Evolutionary conservation across 2,797 vertebrate genomes (phyloP), one percentile per base, ranked within the genome.

Genomic region (Hoplostethus atlanticus): DNA sequence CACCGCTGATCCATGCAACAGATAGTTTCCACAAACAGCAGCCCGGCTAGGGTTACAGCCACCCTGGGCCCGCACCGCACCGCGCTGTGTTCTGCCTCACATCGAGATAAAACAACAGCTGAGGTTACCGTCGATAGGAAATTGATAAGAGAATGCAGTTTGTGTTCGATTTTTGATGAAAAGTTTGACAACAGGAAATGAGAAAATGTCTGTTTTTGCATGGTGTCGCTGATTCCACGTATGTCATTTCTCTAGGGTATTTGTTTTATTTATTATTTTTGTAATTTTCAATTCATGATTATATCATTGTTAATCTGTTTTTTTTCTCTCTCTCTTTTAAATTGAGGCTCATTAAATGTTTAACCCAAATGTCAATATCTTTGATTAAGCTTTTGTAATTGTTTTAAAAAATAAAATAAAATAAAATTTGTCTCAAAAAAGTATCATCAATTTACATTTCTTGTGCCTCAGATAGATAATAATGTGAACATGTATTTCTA

Each of bases 1-100:
- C 84, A 56, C 76, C 58, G 65, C 77, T 79, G 87, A 90, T 91
- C 91, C 77, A 83, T 85, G 88, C 87, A 90, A 87, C 83, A 89
- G 91, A 93, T 92, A 87, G 86, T 89, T 92, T 93, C 86, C 85
- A 91, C 84, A 86, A 91, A 86, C 89, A 89, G 86, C 78, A 59
- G 42, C 64, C 63, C 46, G 51, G 80, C 84, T 92, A 87, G 84
- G 77, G 91, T 92, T 92, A 85, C 90, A 83, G 80, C 58, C 81
- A 62, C 73, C 74, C 44, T 11, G 48, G 72, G 47, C 67, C 59
- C 42, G 0, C 69, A 44, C 47, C 82, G 15, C 64, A 52, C 54
- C 9, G 47, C 70, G 31, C 6, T 4, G 12, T 21, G 30, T 21
- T 63, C 55, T 31, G 71, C 84, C 68, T 81, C 83, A 75, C 78